Percentiles rank a stretch among this genome's conserved stretches.
Evolutionary conservation across 2,888 invertebrate species (phyloP).

Genomic region (Galerucella calmariensis): DNA sequence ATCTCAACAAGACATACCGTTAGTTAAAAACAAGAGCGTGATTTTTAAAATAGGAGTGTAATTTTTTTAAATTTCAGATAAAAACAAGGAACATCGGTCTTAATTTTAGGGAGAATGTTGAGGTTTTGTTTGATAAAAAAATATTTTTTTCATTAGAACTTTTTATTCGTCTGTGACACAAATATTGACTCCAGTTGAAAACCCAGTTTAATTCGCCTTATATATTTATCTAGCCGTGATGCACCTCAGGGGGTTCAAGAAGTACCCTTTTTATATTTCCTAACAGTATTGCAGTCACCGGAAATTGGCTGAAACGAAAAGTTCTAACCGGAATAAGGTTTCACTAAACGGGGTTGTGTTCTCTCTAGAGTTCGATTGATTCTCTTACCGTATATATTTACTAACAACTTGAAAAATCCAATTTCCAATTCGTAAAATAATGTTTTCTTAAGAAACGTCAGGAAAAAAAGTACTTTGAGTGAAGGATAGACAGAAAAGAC

Average conservation of each 20-base stretch:
- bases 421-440: too few relatives aligned
- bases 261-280: not conserved
- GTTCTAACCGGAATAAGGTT: slow-evolving; percentile 2
- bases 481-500: too few relatives aligned
- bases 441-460: too few relatives aligned
- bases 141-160: too few relatives aligned
- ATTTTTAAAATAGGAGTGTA: too few relatives aligned
- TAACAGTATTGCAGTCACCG: slow-evolving; percentile 6
- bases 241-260: not conserved
- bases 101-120: too few relatives aligned
- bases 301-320: slow-evolving; percentile 14
- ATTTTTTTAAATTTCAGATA: not conserved
- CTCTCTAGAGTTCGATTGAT: not conserved
- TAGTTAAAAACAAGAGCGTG: not conserved
- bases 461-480: too few relatives aligned
- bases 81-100: not conserved
- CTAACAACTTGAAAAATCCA: not conserved
- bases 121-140: too few relatives aligned
- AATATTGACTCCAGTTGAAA: not conserved
- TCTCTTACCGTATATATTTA: not conserved
- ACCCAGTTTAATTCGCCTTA: not conserved
- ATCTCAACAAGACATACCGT: not conserved
- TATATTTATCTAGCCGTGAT: slow-evolving; percentile 14
- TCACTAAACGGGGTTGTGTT: slow-evolving; percentile 9
- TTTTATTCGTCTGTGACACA: too few relatives aligned